Evolutionary conservation across 1,140 invertebrate genomes (phyloP).

Genomic region (Triops cancriformis): DNA sequence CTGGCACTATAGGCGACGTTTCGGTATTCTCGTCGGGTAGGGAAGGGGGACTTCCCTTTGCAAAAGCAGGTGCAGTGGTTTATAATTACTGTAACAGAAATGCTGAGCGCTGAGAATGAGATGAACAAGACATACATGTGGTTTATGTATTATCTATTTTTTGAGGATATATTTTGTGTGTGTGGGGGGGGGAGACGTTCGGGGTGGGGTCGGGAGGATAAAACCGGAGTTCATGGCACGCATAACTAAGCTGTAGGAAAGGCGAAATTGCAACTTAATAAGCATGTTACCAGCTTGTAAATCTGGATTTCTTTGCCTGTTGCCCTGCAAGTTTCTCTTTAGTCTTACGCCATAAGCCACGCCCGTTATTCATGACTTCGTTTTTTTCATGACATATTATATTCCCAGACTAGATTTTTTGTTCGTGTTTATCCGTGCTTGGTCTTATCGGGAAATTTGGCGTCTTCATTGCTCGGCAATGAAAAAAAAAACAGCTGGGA

Average conservation of each 20-base stretch:
- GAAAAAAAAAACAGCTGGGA: background rate
- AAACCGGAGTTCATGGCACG: background rate
- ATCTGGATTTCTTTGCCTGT: background rate
- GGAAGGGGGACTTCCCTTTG: background rate
- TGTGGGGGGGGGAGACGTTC: background rate
- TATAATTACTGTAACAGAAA: slow-evolving; percentile 8
- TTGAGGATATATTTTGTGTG: background rate
- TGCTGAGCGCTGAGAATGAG: background rate
- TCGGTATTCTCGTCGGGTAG: background rate
- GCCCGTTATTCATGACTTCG: background rate
- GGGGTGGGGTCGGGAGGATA: background rate
- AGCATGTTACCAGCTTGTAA: slow-evolving; percentile 13
- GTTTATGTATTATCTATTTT: background rate
- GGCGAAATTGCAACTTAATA: background rate
- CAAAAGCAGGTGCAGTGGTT: background rate
- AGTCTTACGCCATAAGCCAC: background rate
- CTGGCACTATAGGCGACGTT: background rate
- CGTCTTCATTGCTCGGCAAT: background rate
- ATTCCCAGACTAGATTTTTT: background rate
- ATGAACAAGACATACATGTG: background rate
- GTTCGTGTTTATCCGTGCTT: background rate
- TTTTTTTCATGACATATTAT: background rate
- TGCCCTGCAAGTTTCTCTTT: background rate
- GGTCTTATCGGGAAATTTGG: slow-evolving; percentile 4
- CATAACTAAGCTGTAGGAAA: background rate